Evolutionary conservation across 2,797 vertebrate genomes (phyloP).

Genomic region (Sorex maritimensis): DNA sequence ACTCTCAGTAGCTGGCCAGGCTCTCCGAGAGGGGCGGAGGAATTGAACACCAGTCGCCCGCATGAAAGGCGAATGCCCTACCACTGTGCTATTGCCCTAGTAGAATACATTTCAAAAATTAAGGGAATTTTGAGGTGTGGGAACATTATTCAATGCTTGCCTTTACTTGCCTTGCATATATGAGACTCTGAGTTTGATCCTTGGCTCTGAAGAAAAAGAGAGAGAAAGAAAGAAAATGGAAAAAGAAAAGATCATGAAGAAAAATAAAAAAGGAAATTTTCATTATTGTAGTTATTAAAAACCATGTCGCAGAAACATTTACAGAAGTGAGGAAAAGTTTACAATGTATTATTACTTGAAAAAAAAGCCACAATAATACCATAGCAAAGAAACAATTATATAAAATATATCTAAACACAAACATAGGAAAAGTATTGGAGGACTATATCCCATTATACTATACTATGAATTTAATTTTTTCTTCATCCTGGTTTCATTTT

Average conservation of each 20-base stretch:
- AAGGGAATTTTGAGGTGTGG: too few relatives aligned
- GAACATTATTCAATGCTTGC: too few relatives aligned
- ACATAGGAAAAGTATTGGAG: background rate
- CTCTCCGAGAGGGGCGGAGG: too few relatives aligned
- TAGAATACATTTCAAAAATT: background rate
- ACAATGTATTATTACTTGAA: background rate
- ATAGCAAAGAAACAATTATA: slow-evolving; percentile 1
- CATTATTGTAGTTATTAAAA: slow-evolving; percentile 12
- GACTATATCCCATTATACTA: background rate
- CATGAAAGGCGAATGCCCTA: too few relatives aligned
- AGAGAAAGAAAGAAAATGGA: too few relatives aligned
- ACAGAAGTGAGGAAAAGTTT: background rate
- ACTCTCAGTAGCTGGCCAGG: too few relatives aligned
- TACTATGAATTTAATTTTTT: slow-evolving; percentile 29
- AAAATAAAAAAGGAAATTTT: slow-evolving; percentile 10
- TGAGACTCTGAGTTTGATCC: too few relatives aligned
- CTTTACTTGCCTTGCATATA: too few relatives aligned
- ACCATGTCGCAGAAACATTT: slow-evolving; percentile 40
- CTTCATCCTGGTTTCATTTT: background rate
- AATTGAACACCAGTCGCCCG: too few relatives aligned
- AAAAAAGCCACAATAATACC: background rate
- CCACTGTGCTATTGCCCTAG: background rate
- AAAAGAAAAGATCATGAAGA: too few relatives aligned
- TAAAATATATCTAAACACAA: background rate
- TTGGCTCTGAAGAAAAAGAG: too few relatives aligned